Conservation (phyloP, 2,888 invertebrate species). For the Pelosia muscerda region DNA sequence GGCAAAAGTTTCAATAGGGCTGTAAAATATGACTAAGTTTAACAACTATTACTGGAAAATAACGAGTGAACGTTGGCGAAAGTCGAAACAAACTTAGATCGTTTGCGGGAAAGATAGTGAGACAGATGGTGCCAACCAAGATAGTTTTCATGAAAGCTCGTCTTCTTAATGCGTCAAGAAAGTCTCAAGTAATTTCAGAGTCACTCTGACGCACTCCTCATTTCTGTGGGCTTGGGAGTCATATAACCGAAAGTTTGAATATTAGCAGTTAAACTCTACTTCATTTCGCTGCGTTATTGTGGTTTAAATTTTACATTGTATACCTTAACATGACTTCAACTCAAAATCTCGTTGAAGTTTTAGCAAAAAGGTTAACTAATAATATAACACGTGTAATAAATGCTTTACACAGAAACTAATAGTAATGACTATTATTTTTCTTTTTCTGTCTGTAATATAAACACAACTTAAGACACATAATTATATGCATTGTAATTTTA, state of each 20-base stretch:
- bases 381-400: too few species aligned
- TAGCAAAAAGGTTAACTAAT: too few species aligned
- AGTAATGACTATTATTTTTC: too few species aligned
- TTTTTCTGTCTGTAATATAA: not conserved
- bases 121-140: conserved; percentile 67
- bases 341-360: too few species aligned
- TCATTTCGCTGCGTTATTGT: conserved; percentile 3
- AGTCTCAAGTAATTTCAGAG: conserved; percentile 61
- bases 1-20: conserved; percentile 23
- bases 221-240: conserved; percentile 37
- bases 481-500: too few species aligned
- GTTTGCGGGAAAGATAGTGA: conserved; percentile 66
- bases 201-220: conserved; percentile 40
- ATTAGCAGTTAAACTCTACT: conserved; percentile 18
- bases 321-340: too few species aligned
- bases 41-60: conserved; percentile 56
- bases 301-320: not conserved
- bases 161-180: conserved; percentile 65
- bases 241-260: conserved; percentile 39
- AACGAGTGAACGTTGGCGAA: conserved; percentile 50
- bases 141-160: conserved; percentile 63
- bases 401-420: too few species aligned
- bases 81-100: conserved; percentile 68
- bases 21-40: conserved; percentile 48
- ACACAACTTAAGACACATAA: too few species aligned